Base-by-base conservation (phyloP, 2,113 vertebrate genomes). In the Cacatua alba region DNA sequence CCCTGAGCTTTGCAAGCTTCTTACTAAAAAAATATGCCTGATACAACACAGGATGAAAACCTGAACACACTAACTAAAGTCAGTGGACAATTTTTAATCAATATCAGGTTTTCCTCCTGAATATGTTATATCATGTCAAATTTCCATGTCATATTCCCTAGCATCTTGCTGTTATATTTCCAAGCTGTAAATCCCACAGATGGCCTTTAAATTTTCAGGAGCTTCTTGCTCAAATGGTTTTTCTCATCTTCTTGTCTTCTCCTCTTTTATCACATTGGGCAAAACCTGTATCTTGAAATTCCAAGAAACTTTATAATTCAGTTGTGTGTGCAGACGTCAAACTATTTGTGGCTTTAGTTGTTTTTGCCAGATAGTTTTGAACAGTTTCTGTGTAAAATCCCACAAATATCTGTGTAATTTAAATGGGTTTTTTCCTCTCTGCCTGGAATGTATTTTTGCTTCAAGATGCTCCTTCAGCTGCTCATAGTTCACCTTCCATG, bases 401-500 rank as follows among this genome's bases (percentile, higher is more conserved):
- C 5, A 3, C 49, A 90, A 44, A 90, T 46, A 23, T 80, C 49
- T 76, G 24, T 39, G 18, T 62, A 69, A 88, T 94, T 94, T 88
- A 82, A 80, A 69, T 49, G 57, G 9, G 2, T 63, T 82, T 86
- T 39, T 95, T 95, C 79, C 48, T 68, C 29, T 79, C 72, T 78
- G 29, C 37, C 60, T 81, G 33, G 35, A 92, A 86, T 51, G 43
- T 25, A 71, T 92, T 78, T 86, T 70, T 89, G 24, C 43, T 91
- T 86, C 86, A 95, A 87, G 84, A 92, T 87, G 26, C 16, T 94
- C n/a, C 65, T 75, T 86, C 80, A 90, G 41, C 41, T 86, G 67
- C 55, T 81, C 23, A 48, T 20, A 86, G 51, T 91, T 86, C 69
- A 86, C 67, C 48, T 78, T 63, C 48, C 44, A 57, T 31, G 14